Conservation (phyloP, 1,140 invertebrate genomes). For the Drosophila azteca region DNA sequence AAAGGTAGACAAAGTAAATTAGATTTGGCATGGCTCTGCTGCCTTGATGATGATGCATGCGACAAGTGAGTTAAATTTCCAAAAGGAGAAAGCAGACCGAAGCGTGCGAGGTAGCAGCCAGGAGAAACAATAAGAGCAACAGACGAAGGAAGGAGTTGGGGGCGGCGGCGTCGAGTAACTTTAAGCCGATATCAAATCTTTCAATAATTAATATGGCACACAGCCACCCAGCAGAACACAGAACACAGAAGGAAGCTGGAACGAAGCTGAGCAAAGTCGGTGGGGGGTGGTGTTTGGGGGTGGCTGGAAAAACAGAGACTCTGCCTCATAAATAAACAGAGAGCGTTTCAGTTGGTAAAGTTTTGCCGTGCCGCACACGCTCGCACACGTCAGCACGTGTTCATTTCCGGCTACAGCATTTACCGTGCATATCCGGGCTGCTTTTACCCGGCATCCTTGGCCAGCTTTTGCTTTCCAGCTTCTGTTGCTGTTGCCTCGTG, state of each 20-base stretch:
- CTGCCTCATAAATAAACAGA: conserved; percentile 67
- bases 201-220: conserved; percentile 76
- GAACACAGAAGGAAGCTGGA: background rate
- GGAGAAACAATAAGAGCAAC: conserved; percentile 54
- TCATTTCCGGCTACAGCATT: conserved; percentile 79
- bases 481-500: conserved; percentile 6
- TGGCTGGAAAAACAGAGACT: conserved; percentile 33
- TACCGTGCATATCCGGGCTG: conserved; percentile 73
- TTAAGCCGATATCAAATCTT: conserved; percentile 79
- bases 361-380: conserved; percentile 50
- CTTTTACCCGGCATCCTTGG: conserved; percentile 48
- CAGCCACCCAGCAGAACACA: conserved; percentile 17
- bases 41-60: conserved; percentile 70
- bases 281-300: background rate
- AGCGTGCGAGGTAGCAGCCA: background rate
- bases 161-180: conserved; percentile 40
- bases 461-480: conserved; percentile 13
- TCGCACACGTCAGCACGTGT: conserved; percentile 63
- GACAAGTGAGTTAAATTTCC: conserved; percentile 71
- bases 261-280: background rate
- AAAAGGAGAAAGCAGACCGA: background rate
- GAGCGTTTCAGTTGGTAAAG: conserved; percentile 59
- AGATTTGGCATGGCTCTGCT: conserved; percentile 53
- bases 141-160: conserved; percentile 15
- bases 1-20: conserved; percentile 50